Base-by-base conservation (phyloP, 2,113 vertebrate species). In the Ploceus nigricollis region DNA sequence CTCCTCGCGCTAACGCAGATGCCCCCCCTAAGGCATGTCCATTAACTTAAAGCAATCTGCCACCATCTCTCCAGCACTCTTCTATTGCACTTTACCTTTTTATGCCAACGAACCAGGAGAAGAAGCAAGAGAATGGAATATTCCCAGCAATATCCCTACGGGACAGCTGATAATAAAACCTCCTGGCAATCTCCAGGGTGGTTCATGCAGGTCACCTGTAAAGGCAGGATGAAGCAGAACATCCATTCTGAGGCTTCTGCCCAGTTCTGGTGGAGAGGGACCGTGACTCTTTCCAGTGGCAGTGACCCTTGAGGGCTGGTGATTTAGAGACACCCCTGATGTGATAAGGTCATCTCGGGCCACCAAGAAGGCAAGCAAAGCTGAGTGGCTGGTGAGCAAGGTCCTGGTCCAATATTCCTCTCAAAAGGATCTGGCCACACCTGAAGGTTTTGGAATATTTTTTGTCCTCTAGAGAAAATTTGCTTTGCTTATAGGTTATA, bases 11-110 rank as follows among this genome's bases (percentile, higher is more conserved):
- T 94, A 88, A 73, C 0, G 2, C 58, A 76, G 89, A 24, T 78
- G 87, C 60, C 77, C 77, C 77, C 48, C 17, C 48, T 83, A 54
- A 53, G 75, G 78, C 76, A 47, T 79, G 81, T 79, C 92, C 37
- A 0, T 93, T 72, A 72, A 94, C 90, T 96, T 95, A 95, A 96
- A 97, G 91, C 93, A 73, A 87, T 93, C 82, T 81, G 86, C 83
- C 85, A 73, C 80, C 18, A 1, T 86, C 95, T 92, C 81, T 92
- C 92, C 89, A 78, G 65, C 37, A 68, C 58, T 87, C 64, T 76
- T 91, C 89, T 96, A 95, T 95, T 95, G 88, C 96, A 96, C 95
- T 93, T 97, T 50, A 91, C 69, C 79, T 89, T 73, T 90, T 84
- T 73, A 88, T 5, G 40, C 4, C 10, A 71, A 23, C 2, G 3